A percentile compares a stretch with the other conserved stretches of the same genome.
These are phyloP conservation scores for Drosophila leontia DNA, from an alignment of 1,140 invertebrate species.

Conservation along the genomic window DNA sequence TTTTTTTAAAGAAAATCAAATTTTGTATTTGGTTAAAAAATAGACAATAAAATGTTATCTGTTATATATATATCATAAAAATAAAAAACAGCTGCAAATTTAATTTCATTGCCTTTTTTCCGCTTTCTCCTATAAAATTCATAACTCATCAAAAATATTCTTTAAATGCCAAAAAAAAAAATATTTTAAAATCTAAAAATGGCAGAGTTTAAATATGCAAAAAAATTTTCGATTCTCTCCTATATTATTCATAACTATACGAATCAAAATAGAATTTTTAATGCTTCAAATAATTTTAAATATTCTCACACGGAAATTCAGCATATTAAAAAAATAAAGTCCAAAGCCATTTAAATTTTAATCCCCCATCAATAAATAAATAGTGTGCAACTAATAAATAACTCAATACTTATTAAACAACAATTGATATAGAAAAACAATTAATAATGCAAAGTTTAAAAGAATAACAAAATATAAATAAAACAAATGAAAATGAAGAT, in stretches of 20 bases:
- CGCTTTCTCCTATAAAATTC: neutral
- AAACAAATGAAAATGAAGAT: constrained; percentile 19
- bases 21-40: no score
- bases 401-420: constrained; percentile 5
- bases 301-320: neutral
- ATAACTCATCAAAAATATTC: neutral
- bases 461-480: constrained; percentile 2
- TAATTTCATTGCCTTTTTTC: neutral
- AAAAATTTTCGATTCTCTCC: neutral
- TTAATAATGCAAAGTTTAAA: constrained; percentile 6
- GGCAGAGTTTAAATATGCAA: neutral
- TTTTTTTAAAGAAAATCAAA: no score
- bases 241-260: neutral
- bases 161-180: neutral
- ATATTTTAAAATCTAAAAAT: neutral
- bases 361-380: neutral
- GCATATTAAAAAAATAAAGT: neutral
- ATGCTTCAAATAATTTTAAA: constrained; percentile 9
- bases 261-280: neutral
- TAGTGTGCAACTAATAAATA: constrained; percentile 1
- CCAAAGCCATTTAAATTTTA: neutral
- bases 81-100: neutral
- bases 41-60: no score
- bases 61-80: neutral
- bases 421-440: neutral